Percentiles rank a stretch among this genome's conserved stretches.
phyloP scores from a whole-genome alignment of 2,888 invertebrate genomes.

The Morpho helenor region DNA sequence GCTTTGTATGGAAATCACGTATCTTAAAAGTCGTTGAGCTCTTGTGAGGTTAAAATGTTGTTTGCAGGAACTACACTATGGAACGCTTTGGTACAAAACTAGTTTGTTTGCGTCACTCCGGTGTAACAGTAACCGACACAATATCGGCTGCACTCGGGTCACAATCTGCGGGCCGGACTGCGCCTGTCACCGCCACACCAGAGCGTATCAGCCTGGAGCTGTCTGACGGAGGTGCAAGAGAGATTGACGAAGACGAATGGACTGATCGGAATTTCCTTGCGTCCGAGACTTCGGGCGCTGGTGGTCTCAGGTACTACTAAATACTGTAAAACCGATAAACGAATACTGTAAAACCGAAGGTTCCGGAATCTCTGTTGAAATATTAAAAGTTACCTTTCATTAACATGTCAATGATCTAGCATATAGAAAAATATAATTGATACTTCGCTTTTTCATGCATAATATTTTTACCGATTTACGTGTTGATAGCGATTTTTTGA shows the following conservation, averaged over 20 bases:
- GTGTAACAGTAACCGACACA: constrained; percentile 43
- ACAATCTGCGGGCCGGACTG: constrained; percentile 13
- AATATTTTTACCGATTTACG: too few species aligned
- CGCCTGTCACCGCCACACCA: constrained; percentile 39
- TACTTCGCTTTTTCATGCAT: too few species aligned
- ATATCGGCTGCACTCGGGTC: constrained; percentile 21
- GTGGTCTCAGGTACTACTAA: constrained; percentile 53
- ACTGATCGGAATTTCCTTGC: constrained; percentile 95
- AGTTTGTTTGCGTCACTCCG: constrained; percentile 62
- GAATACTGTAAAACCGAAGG: not conserved
- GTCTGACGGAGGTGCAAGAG: constrained; percentile 65
- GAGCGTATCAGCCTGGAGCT: constrained; percentile 64
- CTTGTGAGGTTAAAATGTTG: not conserved
- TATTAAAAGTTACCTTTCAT: too few species aligned
- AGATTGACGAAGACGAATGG: constrained; percentile 97
- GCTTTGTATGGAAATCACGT: too few species aligned
- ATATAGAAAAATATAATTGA: too few species aligned
- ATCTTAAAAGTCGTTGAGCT: too few species aligned
- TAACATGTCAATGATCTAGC: too few species aligned
- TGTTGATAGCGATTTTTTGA: too few species aligned
- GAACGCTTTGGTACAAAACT: constrained; percentile 59
- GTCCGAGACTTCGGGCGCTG: constrained; percentile 80
- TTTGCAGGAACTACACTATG: constrained; percentile 58
- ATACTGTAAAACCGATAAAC: not conserved
- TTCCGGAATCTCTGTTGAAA: too few species aligned